These are phyloP conservation scores for Anguilla anguilla DNA, from an alignment of 2,797 vertebrate species.

Conservation along the genomic window DNA sequence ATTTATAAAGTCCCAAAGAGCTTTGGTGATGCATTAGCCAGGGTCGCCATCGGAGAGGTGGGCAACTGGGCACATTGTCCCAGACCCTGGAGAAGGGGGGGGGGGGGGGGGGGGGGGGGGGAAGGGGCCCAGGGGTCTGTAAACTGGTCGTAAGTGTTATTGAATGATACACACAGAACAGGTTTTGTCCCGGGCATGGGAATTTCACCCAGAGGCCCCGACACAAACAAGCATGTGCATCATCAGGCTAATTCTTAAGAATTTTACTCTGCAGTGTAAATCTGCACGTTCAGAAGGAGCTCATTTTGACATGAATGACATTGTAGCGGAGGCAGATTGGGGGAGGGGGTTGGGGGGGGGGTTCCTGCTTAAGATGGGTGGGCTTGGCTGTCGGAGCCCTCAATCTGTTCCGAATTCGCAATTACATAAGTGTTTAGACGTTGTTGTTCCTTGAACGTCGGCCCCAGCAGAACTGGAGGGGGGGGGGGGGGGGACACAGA, in stretches of 20 bases:
- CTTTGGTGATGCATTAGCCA: neutral
- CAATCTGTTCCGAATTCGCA: constrained; percentile 67
- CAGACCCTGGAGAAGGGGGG: too few species aligned
- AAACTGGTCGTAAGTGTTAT: too few species aligned
- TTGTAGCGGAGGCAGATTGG: neutral
- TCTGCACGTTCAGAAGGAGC: neutral
- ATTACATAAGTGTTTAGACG: constrained; percentile 62
- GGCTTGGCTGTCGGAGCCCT: constrained; percentile 46
- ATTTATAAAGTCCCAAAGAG: neutral
- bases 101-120: too few species aligned
- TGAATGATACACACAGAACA: too few species aligned
- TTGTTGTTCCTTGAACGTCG: constrained; percentile 58
- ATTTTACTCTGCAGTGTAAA: neutral
- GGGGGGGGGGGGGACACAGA: constrained; percentile 51
- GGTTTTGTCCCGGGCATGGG: too few species aligned
- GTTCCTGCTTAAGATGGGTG: constrained; percentile 45
- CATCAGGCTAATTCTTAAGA: constrained; percentile 5
- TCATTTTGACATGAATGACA: neutral
- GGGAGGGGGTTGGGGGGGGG: neutral
- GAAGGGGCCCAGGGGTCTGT: too few species aligned
- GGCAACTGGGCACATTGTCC: neutral
- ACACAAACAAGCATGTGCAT: neutral
- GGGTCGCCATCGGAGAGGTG: neutral
- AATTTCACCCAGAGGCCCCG: too few species aligned
- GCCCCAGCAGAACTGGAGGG: constrained; percentile 37